A percentile compares a stretch with the other conserved stretches of the same genome.
Conservation (phyloP, 1,140 invertebrate species). For the Ceratoteleas bidentatus region DNA sequence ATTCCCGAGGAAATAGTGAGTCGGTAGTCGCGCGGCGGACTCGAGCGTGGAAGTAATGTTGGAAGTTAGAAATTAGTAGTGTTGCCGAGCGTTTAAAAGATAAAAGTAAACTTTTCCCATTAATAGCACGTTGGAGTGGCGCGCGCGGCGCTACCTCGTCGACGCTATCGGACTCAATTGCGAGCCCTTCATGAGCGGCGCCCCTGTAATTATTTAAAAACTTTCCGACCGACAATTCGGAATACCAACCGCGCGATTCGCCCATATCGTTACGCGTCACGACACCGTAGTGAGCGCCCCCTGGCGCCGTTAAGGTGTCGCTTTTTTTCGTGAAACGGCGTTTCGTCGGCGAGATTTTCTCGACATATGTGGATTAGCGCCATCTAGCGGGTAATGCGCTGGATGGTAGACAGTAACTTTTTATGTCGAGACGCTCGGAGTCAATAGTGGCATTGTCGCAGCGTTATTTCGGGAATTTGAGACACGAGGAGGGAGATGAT, state of each 20-base stretch:
- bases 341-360: no score
- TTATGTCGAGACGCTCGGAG: no score
- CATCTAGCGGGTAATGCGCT: no score
- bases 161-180: slow-evolving; percentile 74
- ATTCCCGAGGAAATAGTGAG: slow-evolving; percentile 46
- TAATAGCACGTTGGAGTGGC: slow-evolving; percentile 75
- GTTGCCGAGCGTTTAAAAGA: slow-evolving; percentile 81
- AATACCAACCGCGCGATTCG: slow-evolving; percentile 58
- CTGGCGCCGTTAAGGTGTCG: slow-evolving; percentile 14
- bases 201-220: slow-evolving; percentile 80
- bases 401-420: no score
- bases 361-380: no score
- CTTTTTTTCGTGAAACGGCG: no score
- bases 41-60: slow-evolving; percentile 76
- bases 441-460: no score
- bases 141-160: slow-evolving; percentile 55
- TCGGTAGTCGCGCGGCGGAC: slow-evolving; percentile 36
- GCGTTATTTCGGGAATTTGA: no score
- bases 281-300: slow-evolving; percentile 30
- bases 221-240: slow-evolving; percentile 71
- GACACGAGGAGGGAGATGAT: no score
- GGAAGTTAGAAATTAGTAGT: slow-evolving; percentile 81
- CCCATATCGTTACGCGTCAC: slow-evolving; percentile 66
- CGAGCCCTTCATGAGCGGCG: slow-evolving; percentile 67
- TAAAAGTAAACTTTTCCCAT: slow-evolving; percentile 82